phyloP scores from a whole-genome alignment of 2,888 invertebrate species.

The Calliopum simillimum region DNA sequence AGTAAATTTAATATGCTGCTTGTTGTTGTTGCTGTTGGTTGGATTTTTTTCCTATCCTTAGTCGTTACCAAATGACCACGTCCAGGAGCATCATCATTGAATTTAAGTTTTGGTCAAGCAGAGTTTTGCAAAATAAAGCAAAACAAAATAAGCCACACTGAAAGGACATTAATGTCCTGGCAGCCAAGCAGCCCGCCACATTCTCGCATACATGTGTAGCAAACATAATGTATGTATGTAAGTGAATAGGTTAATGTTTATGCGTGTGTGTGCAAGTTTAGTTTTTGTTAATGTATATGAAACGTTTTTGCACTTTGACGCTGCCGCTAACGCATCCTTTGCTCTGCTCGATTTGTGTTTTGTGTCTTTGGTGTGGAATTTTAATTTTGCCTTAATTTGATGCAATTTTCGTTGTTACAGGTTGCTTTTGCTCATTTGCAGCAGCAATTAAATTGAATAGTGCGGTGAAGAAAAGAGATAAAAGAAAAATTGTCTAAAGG shows the following conservation, averaged over 20 bases:
- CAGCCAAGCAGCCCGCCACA: not conserved
- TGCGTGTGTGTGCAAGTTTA: not conserved
- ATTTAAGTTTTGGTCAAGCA: not conserved
- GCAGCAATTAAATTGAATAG: not conserved
- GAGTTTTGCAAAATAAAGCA: not conserved
- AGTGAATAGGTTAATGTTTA: not conserved
- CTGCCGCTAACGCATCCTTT: not conserved
- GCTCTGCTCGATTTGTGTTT: not conserved
- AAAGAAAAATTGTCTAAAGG: no score
- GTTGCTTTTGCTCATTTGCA: not conserved
- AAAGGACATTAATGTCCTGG: constrained; percentile 30
- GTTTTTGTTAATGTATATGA: constrained; percentile 7
- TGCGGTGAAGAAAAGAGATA: no score
- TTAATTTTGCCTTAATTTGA: constrained; percentile 34
- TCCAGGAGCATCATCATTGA: not conserved
- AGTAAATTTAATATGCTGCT: not conserved
- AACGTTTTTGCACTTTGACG: constrained; percentile 29
- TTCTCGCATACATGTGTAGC: not conserved
- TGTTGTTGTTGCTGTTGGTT: constrained; percentile 9
- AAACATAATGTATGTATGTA: not conserved
- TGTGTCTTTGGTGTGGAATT: constrained; percentile 29
- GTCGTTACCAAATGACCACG: constrained; percentile 18
- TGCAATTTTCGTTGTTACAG: constrained; percentile 31
- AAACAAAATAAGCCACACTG: constrained; percentile 26
- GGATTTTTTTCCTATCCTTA: not conserved